Percentiles rank a stretch among this genome's conserved stretches.
Conservation (phyloP, 1,140 invertebrate species). For the Pissodes strobi region DNA sequence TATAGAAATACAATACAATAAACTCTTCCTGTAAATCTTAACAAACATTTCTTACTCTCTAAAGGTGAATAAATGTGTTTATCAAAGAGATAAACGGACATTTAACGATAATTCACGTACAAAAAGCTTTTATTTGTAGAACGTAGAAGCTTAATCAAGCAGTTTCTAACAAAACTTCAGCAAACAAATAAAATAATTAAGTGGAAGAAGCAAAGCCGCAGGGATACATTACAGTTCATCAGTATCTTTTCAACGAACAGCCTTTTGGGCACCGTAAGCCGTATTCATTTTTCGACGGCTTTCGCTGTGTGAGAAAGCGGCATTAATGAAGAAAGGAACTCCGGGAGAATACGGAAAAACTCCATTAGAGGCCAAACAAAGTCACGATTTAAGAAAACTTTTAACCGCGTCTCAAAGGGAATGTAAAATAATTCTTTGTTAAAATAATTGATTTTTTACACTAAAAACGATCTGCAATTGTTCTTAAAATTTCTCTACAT, state of each 20-base stretch:
- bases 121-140: conserved; percentile 15
- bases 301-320: conserved; percentile 9
- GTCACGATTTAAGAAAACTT: conserved; percentile 16
- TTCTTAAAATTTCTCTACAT: too few species aligned
- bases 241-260: conserved; percentile 29
- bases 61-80: too few species aligned
- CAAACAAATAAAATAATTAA: conserved; percentile 36
- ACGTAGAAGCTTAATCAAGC: conserved; percentile 24
- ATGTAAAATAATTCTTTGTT: too few species aligned
- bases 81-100: too few species aligned
- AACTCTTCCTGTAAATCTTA: too few species aligned
- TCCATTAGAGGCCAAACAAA: conserved; percentile 19
- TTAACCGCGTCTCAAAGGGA: too few species aligned
- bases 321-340: conserved; percentile 28
- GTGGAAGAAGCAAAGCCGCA: conserved; percentile 28
- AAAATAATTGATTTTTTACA: too few species aligned
- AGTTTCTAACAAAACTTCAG: conserved; percentile 20
- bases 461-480: too few species aligned
- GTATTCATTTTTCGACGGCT: conserved; percentile 20
- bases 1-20: too few species aligned
- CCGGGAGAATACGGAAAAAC: conserved; percentile 27
- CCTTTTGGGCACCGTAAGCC: conserved; percentile 18
- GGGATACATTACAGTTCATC: conserved; percentile 34
- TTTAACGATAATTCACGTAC: conserved; percentile 5
- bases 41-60: too few species aligned